phyloP scores from a whole-genome alignment of 92 coral and sea anemone genomes.

The Actinostola sp. region DNA sequence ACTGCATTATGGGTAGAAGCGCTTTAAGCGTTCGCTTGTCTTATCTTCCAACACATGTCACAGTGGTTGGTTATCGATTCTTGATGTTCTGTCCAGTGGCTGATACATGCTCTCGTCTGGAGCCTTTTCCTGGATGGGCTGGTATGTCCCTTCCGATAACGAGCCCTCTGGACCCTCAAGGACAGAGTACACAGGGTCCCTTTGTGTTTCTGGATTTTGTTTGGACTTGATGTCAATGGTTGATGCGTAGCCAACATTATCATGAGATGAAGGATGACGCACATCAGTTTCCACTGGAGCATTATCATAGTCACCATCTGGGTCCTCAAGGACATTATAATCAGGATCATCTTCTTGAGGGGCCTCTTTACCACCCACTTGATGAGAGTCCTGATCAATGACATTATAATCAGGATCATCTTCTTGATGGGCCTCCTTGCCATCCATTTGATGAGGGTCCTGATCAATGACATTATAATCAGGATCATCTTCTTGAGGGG shows the following conservation, averaged over 20 bases:
- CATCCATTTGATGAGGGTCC: constrained; percentile 18
- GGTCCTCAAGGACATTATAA: constrained; percentile 24
- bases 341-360: constrained; percentile 29
- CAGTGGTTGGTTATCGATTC: not conserved
- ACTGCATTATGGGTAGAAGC: too few relatives aligned
- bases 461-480: constrained; percentile 33
- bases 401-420: constrained; percentile 42
- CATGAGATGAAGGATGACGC: constrained; percentile 12
- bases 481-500: constrained; percentile 22
- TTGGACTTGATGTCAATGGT: constrained; percentile 34
- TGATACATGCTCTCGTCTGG: constrained; percentile 20
- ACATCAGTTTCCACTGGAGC: not conserved
- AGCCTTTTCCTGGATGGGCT: constrained; percentile 12
- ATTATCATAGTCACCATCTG: constrained; percentile 27
- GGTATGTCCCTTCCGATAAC: constrained; percentile 16
- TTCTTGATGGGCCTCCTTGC: not conserved
- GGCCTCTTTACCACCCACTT: constrained; percentile 8
- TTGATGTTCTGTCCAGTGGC: constrained; percentile 32
- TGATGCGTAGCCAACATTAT: constrained; percentile 46
- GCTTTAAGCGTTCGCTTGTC: not conserved
- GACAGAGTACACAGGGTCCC: constrained; percentile 37
- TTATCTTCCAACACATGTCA: constrained; percentile 7
- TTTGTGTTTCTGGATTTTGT: constrained; percentile 4
- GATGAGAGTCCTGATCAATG: constrained; percentile 8
- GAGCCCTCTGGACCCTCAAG: constrained; percentile 30